Evolutionary conservation across 1,140 invertebrate species (phyloP).

Genomic region (Cheumatopsyche charites): DNA sequence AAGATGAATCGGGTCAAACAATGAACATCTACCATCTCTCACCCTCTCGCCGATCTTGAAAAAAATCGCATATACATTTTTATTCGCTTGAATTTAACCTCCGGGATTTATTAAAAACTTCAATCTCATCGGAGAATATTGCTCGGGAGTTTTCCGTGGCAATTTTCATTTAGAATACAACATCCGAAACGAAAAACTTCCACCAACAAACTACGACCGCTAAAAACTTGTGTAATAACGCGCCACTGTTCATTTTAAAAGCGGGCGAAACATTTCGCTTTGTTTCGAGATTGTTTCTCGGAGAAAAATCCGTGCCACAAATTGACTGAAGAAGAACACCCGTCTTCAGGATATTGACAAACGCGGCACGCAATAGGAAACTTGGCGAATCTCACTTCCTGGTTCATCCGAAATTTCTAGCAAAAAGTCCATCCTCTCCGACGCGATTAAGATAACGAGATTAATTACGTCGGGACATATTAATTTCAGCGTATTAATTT

Average conservation of each 20-base stretch:
- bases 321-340: slow-evolving; percentile 13
- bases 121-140: too few relatives aligned
- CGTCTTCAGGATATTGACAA: background rate
- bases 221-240: slow-evolving; percentile 9
- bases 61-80: too few relatives aligned
- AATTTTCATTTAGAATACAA: too few relatives aligned
- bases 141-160: too few relatives aligned
- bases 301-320: background rate
- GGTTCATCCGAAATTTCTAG: slow-evolving; percentile 1
- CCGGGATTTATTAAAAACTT: too few relatives aligned
- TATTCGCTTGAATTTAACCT: too few relatives aligned
- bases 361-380: background rate
- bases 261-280: background rate
- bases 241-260: background rate
- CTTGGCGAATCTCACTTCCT: slow-evolving; percentile 18
- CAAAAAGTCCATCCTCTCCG: background rate
- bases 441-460: slow-evolving; percentile 10
- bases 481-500: slow-evolving; percentile 26
- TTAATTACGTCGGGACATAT: slow-evolving; percentile 17
- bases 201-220: background rate
- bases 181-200: background rate
- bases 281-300: slow-evolving; percentile 1
- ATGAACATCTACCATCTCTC: background rate
- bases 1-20: slow-evolving; percentile 20
- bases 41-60: too few relatives aligned